Evolutionary conservation across 2,797 vertebrate genomes (phyloP), one percentile per base, ranked within the genome.

Genomic region (Tragopan temminckii): DNA sequence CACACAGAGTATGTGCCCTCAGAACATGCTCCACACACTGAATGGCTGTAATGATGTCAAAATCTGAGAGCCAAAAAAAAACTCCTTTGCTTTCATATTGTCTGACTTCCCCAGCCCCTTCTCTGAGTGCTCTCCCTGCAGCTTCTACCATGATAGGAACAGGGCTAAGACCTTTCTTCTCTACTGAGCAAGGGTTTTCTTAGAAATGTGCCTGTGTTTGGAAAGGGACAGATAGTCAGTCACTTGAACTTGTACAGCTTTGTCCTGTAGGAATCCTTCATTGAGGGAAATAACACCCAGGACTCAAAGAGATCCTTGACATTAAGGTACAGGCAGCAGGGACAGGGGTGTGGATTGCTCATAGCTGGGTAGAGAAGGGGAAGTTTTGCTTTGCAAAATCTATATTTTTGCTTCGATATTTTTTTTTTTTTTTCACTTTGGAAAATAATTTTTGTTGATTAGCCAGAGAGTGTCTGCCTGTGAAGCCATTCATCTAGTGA

Each of bases 201-300:
- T 61, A 11, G 13, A 16, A 0, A 0, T 9, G 6, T 29, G 20
- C 6, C 0, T 19, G 17, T 6, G 6, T 53, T 71, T 76, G 29
- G 36, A 58, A 15, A 2, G 24, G 21, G 17, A 35, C n/a, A 77
- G 64, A 5, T 38, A 64, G 48, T 5, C 61, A 43, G 42, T 5
- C 11, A 6, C 4, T 1, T 4, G 31, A 23, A 21, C 9, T 52
- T 15, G 31, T 25, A 77, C 21, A 57, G 27, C 40, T 78, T 71
- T 31, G 33, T 77, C 75, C 57, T 14, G 8, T 13, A 74, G 88
- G 50, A 91, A 35, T 55, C 11, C 9, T 35, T 55, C 36, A 29
- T 0, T 57, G 9, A 25, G 31, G 57, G 52, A 42, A 4, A 11
- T 58, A 50, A 27, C 31, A 27, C 3, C 23, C n/a, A 63, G 71